Base-by-base conservation (phyloP, 2,113 vertebrate genomes). In the Axis porcinus region DNA sequence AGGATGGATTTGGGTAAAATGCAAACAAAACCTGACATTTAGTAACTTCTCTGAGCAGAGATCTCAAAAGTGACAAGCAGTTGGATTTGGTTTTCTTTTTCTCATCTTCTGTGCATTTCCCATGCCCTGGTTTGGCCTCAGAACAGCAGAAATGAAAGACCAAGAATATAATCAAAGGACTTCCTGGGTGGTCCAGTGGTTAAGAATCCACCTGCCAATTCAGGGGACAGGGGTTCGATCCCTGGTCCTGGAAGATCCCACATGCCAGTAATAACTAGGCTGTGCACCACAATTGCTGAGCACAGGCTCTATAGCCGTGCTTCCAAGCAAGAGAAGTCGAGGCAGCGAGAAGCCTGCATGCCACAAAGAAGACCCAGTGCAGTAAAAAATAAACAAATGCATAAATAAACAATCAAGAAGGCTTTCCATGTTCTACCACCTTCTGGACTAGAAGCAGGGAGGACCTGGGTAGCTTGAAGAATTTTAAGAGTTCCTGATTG, bases 21-120 rank as follows among this genome's bases (percentile, higher is more conserved):
- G 76, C 57, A 76, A 87, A 82, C 64, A 86, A 40, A 83, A 64
- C 25, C 50, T 50, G 86, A 70, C 67, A 27, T 40, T 30, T 85
- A 30, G 50, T 89, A 97, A 96, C 58, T 91, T 95, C 91, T 94
- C 52, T 9, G 57, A 84, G n/a, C n/a, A n/a, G n/a, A n/a, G 86
- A 50, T 76, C 45, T 64, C 78, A 82, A 95, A 89, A 90, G 64
- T 47, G 79, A 60, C 52, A 43, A 54, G 67, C 78, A 86, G 45
- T n/a, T 70, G 67, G 52, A n/a, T 94, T 90, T 96, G 43, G 93
- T 87, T 76, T 67, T 57, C 67, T 36, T 52, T 97, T 84, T 12
- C 84, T 90, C 25, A 30, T 28, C 17, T 60, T 58, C 54, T 0
- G 2, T 30, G 47, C n/a, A 27, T 88, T 95, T 81, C 23, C 74